Evolutionary conservation across 2,113 vertebrate species (phyloP), one percentile per base, ranked within the genome.

Genomic region (Odontesthes bonariensis): DNA sequence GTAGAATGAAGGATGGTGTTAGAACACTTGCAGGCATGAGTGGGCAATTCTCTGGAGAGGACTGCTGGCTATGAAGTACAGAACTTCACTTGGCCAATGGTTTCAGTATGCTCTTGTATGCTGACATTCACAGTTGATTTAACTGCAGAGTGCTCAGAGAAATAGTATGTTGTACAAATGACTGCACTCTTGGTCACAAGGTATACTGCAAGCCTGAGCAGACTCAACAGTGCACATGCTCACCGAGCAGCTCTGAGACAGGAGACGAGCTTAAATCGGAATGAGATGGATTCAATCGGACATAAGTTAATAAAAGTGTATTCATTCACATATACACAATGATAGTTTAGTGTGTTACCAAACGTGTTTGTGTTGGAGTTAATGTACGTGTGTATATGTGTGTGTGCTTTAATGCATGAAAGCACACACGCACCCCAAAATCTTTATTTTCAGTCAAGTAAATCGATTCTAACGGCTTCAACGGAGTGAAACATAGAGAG

Each of bases 91-190:
- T 57, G 59, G 55, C 61, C 59, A 57, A 33, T 58, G 58, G 62
- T 63, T 73, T 70, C 69, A 72, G 52, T 56, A 47, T 19, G 38
- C 67, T 77, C 63, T 70, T 33, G 44, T 56, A 20, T 57, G 56
- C 42, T 13, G 42, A 42, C 69, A 80, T 67, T 81, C 67, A 76
- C 54, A 51, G 65, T 53, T 66, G 76, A 83, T 79, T 85, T 77
- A 69, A 80, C 72, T 51, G 55, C 44, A 44, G 62, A 54, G 66
- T 42, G 74, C 64, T 61, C 75, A 58, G 67, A 63, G 51, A 54
- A 23, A 63, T 58, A 66, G 69, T 0, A 22, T 13, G 69, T 47
- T 19, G 57, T 10, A 40, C 5, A 31, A 76, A 40, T 40, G 75
- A 76, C 67, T 81, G 79, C 69, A 71, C 61, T 69, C 31, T 11